A percentile compares a stretch with the other conserved stretches of the same genome.
These are phyloP conservation scores for Cyaniris semiargus DNA, from an alignment of 2,888 invertebrate genomes.

Conservation along the genomic window DNA sequence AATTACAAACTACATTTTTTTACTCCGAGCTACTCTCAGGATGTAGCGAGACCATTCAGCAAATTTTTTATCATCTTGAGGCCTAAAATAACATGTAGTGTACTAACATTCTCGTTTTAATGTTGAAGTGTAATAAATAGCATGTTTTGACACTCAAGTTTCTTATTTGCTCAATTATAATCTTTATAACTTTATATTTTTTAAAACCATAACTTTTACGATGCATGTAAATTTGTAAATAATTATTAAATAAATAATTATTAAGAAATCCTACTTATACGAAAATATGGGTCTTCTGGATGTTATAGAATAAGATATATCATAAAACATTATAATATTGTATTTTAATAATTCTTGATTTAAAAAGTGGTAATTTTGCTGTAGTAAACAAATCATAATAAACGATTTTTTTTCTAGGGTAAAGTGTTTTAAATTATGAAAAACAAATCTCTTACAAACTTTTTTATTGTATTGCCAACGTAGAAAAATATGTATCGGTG, in stretches of 20 bases:
- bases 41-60: neutral
- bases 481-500: neutral
- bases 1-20: neutral
- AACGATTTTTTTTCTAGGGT: neutral
- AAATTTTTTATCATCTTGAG: neutral
- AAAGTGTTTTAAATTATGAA: neutral
- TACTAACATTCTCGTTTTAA: neutral
- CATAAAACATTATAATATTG: neutral
- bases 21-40: neutral
- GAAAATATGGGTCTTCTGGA: neutral
- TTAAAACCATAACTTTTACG: neutral
- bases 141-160: constrained; percentile 10
- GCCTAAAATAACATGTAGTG: neutral
- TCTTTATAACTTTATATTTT: constrained; percentile 1
- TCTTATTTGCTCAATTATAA: constrained; percentile 20
- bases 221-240: constrained; percentile 18
- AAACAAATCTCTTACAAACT: neutral
- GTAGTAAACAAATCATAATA: neutral
- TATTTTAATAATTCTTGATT: neutral
- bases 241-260: constrained; percentile 3
- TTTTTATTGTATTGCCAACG: constrained; percentile 17
- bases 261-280: neutral
- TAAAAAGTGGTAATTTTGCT: neutral
- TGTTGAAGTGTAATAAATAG: neutral
- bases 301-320: neutral